A percentile compares a stretch with the other conserved stretches of the same genome.
phyloP scores from a whole-genome alignment of 1,140 invertebrate species.

The Pseudobourletiella spinata region DNA sequence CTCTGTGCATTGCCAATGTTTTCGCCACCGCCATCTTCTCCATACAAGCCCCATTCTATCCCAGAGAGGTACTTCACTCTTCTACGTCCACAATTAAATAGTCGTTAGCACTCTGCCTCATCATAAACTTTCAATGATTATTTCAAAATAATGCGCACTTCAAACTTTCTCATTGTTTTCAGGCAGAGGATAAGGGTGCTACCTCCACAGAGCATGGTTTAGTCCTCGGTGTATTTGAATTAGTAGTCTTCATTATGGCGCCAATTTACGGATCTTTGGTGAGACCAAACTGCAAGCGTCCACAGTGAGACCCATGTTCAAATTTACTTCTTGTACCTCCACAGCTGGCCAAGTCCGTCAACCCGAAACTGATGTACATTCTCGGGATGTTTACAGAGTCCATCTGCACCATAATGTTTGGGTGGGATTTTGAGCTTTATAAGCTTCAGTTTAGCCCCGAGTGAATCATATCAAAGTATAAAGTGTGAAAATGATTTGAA shows the following conservation, averaged over 20 bases:
- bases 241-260: slow-evolving; percentile 78
- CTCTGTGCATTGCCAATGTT: no score
- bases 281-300: no score
- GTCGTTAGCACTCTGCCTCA: no score
- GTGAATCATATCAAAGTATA: slow-evolving; percentile 35
- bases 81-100: slow-evolving; percentile 61
- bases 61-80: slow-evolving; percentile 67
- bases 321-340: no score
- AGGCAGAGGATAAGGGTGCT: slow-evolving; percentile 79
- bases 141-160: no score
- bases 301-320: no score
- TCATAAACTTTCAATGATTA: no score
- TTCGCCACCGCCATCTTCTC: no score
- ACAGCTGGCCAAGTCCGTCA: slow-evolving; percentile 60
- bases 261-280: slow-evolving; percentile 79
- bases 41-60: no score
- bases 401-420: slow-evolving; percentile 43
- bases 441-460: slow-evolving; percentile 28
- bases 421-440: slow-evolving; percentile 36
- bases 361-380: slow-evolving; percentile 76
- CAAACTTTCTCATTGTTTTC: no score
- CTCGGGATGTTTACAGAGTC: slow-evolving; percentile 76
- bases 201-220: slow-evolving; percentile 78
- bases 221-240: slow-evolving; percentile 84
- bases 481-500: neutral